Evolutionary conservation across 1,140 invertebrate species (phyloP), one percentile per base, ranked within the genome.

Genomic region (Uloborus diversus): DNA sequence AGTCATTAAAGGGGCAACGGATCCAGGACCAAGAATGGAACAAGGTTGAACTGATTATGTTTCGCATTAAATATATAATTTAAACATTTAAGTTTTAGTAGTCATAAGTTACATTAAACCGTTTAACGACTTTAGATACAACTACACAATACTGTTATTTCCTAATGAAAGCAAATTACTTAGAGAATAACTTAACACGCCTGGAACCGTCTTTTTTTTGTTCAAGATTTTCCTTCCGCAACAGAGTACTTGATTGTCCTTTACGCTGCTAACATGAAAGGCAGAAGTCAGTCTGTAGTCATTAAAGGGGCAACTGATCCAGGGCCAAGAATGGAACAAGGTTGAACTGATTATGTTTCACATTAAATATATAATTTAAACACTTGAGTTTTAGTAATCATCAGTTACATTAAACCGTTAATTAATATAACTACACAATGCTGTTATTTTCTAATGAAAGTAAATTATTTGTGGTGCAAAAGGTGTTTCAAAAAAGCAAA

Each of bases 201-300:
- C 76, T 57, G 27, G 66, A 81, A 20, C 81, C 83, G 0, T 30
- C 25, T 80, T 3, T 84, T 84, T 56, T 25, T 69, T 2, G 90
- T 94, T 14, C 89, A 90, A 32, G 92, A 92, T 32, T 87, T 94
- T 25, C 90, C 91, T 76, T 89, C 92, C 1, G 91, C 92, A 17
- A 88, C 91, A 64, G 91, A 88, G 62, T 96, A 96, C 85, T 89
- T 93, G 27, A 91, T 96, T 64, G 89, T 94, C 57, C 91, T 94
- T 76, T 96, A 95, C 86, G 93, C 94, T 33, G 90, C 91, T 81
- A 97, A 97, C 87, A 91, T 92, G 37, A 96, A 96, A 86, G 95
- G 94, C 59, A 90, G 91, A 78, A 94, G 94, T 81, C 93, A 94
- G 82, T 90, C 91, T 32, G 90, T 92, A 61, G 88, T 94, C 0